Evolutionary conservation across 2,797 vertebrate genomes (phyloP), one percentile per base, ranked within the genome.

Genomic region (Gymnocypris eckloni): DNA sequence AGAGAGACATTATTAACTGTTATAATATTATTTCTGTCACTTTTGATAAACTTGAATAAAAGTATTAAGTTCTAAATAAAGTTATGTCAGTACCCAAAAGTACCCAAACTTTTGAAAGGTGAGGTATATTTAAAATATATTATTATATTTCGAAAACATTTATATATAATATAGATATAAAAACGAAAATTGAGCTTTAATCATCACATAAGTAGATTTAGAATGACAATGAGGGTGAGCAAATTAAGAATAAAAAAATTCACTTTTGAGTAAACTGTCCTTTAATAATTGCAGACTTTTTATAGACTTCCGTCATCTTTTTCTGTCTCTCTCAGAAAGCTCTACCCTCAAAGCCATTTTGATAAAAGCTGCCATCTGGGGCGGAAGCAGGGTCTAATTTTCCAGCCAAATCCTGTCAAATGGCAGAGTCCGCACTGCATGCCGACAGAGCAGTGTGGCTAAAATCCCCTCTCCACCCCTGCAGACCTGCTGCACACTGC

Each of bases 381-480:
- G 70, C 37, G 56, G 73, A 89, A 86, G 78, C 56, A 81, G 77
- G 61, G 77, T 79, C 88, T 88, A 88, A 85, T 89, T 88, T 89
- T 82, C 84, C 66, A 79, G 64, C 86, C 79, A 89, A 90, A 88
- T 86, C 85, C 83, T 87, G 89, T 84, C 80, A 90, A 90, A 89
- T 87, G 85, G 82, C 79, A 90, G 39, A 43, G 43, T 33, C 37
- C 48, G 80, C 20, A 64, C 22, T 52, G 66, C 77, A 56, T 69
- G 86, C 54, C 79, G 50, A 73, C 56, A 81, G 33, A 85, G 56
- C 72, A 79, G 28, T 20, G 67, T 61, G 43, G 70, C 75, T 87
- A 16, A 85, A 88, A 80, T 86, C 85, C 69, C 61, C n/a, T 25
- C 54, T 70, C n/a, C 52, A 72, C 66, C 77, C 67, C 66, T 79